Evolutionary conservation across 2,797 vertebrate genomes (phyloP), one percentile per base, ranked within the genome.

Genomic region (Oreonectes daqikongensis): DNA sequence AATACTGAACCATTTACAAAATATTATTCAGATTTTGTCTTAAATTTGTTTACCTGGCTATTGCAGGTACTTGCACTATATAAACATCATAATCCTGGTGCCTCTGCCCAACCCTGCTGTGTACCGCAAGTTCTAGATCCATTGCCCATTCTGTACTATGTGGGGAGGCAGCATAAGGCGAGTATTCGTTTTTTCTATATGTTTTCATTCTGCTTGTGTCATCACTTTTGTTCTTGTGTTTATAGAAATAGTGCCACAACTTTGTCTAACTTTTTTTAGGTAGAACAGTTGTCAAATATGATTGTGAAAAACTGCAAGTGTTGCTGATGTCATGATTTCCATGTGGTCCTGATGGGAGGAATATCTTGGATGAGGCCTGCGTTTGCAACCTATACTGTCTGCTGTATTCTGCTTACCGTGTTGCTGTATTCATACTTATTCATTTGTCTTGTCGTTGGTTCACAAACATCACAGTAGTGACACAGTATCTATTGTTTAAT

Each of bases 261-360:
- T 2, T 66, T 66, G 12, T 53, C 12, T 75, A 28, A 18, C n/a
- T 71, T 26, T 80, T 15, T 85, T 86, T 84, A 94, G 93, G 94
- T 96, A 87, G 96, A 98, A 85, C 95, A 96, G 87, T 88, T 98
- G 67, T 96, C 96, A 85, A 96, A 97, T 84, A 98, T 98, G 96
- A 92, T 95, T 3, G 96, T 98, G 76, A 95, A 92, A 79, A 94
- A 95, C 76, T 97, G 96, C 91, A 95, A 94, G 84, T 98, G 96
- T 85, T 95, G 95, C 93, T 97, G 94, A 92, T 80, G 71, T 24
- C 12, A 8, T 0, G 9, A 6, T 55, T 48, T 44, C 61, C 1
- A 6, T 30, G 18, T 75, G 63, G 30, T 18, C 24, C 53, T 55
- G 64, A 20, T 40, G 30, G 59, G 26, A 26, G 22, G 52, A 26